Evolutionary conservation across 1,140 invertebrate species (phyloP).

Genomic region (Orius insidiosus): DNA sequence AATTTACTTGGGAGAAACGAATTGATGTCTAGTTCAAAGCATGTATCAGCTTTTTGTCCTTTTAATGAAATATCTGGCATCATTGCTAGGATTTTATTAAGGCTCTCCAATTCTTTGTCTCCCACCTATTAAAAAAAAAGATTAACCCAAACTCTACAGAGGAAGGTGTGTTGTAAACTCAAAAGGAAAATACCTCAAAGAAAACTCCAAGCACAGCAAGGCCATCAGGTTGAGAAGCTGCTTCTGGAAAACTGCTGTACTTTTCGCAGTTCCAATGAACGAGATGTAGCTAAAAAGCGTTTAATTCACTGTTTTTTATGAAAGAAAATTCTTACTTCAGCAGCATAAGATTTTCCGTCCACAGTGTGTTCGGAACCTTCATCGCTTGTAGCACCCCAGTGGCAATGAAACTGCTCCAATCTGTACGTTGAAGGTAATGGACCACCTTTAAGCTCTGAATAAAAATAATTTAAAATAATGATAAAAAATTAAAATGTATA

Average conservation of each 20-base stretch:
- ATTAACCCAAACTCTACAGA: too few species aligned
- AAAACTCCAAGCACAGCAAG: conserved; percentile 82
- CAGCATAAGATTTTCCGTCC: conserved; percentile 69
- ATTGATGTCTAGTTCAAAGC: too few species aligned
- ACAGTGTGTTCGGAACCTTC: conserved; percentile 83
- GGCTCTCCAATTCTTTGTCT: too few species aligned
- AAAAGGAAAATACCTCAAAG: conserved; percentile 42
- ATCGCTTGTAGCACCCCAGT: conserved; percentile 70
- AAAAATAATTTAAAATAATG: conserved; percentile 6
- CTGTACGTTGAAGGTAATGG: conserved; percentile 64
- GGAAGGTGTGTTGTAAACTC: too few species aligned
- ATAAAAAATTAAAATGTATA: conserved; percentile 23
- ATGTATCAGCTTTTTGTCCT: too few species aligned
- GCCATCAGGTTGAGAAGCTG: conserved; percentile 64
- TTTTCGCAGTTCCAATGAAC: conserved; percentile 86
- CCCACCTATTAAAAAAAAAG: too few species aligned
- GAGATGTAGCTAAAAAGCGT: conserved; percentile 54
- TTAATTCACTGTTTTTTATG: not conserved
- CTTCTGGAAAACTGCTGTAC: conserved; percentile 63
- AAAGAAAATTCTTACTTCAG: conserved; percentile 43
- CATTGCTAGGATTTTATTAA: too few species aligned
- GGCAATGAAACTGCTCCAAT: conserved; percentile 81
- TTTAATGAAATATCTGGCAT: too few species aligned
- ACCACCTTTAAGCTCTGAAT: conserved; percentile 60
- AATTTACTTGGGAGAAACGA: too few species aligned